Conservation (phyloP, 2,797 vertebrate genomes). For the Peromyscus aztecus region DNA sequence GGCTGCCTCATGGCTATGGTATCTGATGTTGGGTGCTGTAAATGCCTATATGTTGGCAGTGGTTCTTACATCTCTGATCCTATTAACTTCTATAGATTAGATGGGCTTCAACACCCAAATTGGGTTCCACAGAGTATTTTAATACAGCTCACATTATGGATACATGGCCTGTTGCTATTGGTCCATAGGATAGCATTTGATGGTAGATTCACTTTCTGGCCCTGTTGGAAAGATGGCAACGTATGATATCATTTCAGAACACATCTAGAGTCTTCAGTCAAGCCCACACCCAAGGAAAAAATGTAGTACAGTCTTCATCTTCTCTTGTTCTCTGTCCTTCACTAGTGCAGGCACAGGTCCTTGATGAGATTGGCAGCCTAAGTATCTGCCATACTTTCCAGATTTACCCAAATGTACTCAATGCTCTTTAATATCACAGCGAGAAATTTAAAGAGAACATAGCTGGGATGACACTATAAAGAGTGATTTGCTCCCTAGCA, state of each 20-base stretch:
- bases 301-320: rapidly evolving
- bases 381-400: background rate
- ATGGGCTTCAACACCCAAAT: background rate
- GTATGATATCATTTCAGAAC: background rate
- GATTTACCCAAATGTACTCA: background rate
- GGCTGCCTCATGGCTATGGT: background rate
- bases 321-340: background rate
- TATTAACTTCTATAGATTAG: background rate
- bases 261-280: background rate
- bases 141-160: background rate
- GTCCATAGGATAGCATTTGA: background rate
- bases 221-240: background rate
- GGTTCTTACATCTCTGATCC: background rate
- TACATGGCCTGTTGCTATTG: background rate
- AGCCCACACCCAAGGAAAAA: background rate
- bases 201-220: background rate
- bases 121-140: background rate
- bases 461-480: background rate
- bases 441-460: background rate
- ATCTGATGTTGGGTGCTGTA: background rate
- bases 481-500: background rate
- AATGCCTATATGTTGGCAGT: background rate
- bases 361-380: background rate
- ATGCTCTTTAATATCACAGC: background rate
- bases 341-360: rapidly evolving